Conservation (phyloP, 2,113 vertebrate species). For the Cardinalis cardinalis region DNA sequence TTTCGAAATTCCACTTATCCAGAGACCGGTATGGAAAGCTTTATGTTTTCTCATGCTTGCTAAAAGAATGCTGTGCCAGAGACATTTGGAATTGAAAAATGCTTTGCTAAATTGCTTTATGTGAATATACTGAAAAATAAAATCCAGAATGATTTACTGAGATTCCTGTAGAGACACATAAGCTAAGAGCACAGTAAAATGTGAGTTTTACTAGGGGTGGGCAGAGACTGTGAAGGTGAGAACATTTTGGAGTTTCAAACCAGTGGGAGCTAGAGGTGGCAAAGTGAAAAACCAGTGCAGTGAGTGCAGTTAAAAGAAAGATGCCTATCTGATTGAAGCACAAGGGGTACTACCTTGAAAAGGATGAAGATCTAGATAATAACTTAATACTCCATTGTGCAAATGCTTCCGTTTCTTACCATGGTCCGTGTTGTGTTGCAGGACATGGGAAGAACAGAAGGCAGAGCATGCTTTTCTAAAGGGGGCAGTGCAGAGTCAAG, state of each 20-base stretch:
- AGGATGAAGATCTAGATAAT: not conserved
- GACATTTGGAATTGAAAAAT: not conserved
- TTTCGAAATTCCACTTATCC: constrained; percentile 94
- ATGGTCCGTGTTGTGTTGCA: constrained; percentile 70
- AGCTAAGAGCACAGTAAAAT: not conserved
- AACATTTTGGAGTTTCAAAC: not conserved
- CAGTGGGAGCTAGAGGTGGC: not conserved
- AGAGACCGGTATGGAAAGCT: constrained; percentile 84
- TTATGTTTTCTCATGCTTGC: not conserved
- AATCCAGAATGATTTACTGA: not conserved
- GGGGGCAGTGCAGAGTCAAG: constrained; percentile 59
- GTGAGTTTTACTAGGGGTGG: not conserved
- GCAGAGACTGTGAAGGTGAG: not conserved
- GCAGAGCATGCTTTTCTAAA: constrained; percentile 99
- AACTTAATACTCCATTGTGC: not conserved
- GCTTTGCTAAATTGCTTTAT: not conserved
- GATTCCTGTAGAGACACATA: not conserved
- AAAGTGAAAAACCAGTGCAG: not conserved
- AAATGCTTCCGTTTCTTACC: constrained; percentile 45
- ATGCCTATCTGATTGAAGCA: not conserved
- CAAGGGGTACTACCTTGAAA: not conserved
- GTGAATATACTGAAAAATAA: not conserved
- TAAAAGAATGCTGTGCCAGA: not conserved
- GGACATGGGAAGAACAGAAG: constrained; percentile 96
- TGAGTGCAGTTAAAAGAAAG: not conserved